Percentiles rank a stretch among this genome's conserved stretches.
Conservation (phyloP, 1,140 invertebrate genomes). For the Temnothorax nylanderi region DNA sequence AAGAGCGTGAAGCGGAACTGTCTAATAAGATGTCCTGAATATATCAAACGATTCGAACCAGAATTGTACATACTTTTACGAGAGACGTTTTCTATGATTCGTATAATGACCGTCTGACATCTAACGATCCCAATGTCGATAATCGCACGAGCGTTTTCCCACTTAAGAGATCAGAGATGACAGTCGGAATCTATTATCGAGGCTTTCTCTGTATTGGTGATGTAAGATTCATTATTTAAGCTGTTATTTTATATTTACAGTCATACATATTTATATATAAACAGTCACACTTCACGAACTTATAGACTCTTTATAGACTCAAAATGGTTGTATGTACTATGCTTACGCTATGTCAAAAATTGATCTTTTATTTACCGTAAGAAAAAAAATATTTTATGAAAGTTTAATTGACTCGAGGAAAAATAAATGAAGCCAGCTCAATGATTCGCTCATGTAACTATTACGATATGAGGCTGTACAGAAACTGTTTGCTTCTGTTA, state of each 20-base stretch:
- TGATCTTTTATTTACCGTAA: constrained; percentile 1
- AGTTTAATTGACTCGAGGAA: background rate
- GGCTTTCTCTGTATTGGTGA: background rate
- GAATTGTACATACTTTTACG: constrained; percentile 52
- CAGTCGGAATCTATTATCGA: constrained; percentile 9
- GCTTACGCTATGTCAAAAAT: background rate
- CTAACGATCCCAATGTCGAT: background rate
- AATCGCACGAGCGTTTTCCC: background rate
- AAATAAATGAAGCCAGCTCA: background rate
- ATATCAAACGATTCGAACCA: constrained; percentile 40
- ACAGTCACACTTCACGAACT: constrained; percentile 9
- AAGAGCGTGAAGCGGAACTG: constrained; percentile 63
- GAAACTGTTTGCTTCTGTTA: background rate
- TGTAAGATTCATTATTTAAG: constrained; percentile 35
- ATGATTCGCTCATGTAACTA: background rate
- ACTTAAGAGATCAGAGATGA: constrained; percentile 12
- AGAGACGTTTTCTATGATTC: constrained; percentile 39
- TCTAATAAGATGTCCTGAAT: constrained; percentile 66
- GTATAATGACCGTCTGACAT: constrained; percentile 27
- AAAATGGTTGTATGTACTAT: background rate
- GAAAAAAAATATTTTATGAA: background rate
- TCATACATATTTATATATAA: background rate
- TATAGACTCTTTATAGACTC: background rate
- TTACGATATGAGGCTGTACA: background rate
- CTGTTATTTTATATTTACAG: background rate